These are phyloP conservation scores for Xestobium rufovillosum DNA, from an alignment of 2,888 invertebrate species.

Conservation along the genomic window DNA sequence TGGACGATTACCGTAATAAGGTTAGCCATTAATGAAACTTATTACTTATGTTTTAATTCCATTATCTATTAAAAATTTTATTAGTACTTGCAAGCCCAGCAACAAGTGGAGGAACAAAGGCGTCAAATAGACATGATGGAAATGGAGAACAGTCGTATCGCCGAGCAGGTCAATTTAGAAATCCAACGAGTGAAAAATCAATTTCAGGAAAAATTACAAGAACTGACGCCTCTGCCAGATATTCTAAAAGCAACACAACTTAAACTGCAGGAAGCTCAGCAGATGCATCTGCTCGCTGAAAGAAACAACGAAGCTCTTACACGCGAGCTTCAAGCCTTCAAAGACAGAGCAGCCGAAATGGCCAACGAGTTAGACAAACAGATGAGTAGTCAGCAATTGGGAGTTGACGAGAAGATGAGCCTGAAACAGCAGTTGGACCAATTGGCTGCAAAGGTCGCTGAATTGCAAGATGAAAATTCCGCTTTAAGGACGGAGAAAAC, in stretches of 20 bases:
- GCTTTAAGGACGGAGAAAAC: slow-evolving; percentile 41
- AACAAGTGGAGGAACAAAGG: slow-evolving; percentile 62
- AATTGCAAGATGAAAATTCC: slow-evolving; percentile 36
- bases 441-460: slow-evolving; percentile 28
- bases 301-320: slow-evolving; percentile 59
- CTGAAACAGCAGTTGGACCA: slow-evolving; percentile 37
- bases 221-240: slow-evolving; percentile 61
- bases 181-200: slow-evolving; percentile 62
- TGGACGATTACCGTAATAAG: slow-evolving; percentile 64
- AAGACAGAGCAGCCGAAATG: slow-evolving; percentile 41
- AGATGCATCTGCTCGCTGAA: slow-evolving; percentile 58
- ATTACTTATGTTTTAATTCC: not conserved
- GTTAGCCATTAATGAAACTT: slow-evolving; percentile 29
- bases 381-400: slow-evolving; percentile 46
- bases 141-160: slow-evolving; percentile 61
- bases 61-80: slow-evolving; percentile 10
- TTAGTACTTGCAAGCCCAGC: slow-evolving; percentile 57
- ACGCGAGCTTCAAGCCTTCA: slow-evolving; percentile 55
- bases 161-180: slow-evolving; percentile 64
- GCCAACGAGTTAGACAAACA: slow-evolving; percentile 47
- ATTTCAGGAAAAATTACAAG: slow-evolving; percentile 65
- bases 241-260: slow-evolving; percentile 60
- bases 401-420: slow-evolving; percentile 43
- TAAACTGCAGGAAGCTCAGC: slow-evolving; percentile 61
- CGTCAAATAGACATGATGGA: slow-evolving; percentile 64